Percentiles rank a stretch among this genome's conserved stretches.
These are phyloP conservation scores for Bagarius yarrelli DNA, from an alignment of 2,113 vertebrate genomes.

Conservation along the genomic window DNA sequence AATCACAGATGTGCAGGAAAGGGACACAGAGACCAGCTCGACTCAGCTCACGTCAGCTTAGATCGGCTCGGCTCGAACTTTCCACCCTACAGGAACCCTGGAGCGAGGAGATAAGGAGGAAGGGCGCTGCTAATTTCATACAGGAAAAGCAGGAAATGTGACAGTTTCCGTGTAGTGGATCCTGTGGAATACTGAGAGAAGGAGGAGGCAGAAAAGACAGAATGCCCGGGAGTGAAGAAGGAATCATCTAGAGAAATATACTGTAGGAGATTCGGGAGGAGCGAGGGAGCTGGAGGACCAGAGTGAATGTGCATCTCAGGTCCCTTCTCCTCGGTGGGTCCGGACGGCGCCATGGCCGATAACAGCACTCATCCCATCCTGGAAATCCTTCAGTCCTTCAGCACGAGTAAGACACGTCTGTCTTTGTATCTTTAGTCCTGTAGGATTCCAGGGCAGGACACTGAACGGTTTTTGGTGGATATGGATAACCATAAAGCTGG, in stretches of 20 bases:
- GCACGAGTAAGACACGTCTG: constrained; percentile 70
- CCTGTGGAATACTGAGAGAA: constrained; percentile 59
- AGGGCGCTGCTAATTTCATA: constrained; percentile 84
- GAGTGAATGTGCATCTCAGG: constrained; percentile 50
- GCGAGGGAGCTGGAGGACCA: constrained; percentile 42
- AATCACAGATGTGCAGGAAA: constrained; percentile 74
- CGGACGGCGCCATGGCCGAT: constrained; percentile 81
- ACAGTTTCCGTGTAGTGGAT: constrained; percentile 79
- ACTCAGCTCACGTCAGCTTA: constrained; percentile 36
- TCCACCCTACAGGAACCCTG: constrained; percentile 82
- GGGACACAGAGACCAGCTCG: constrained; percentile 67
- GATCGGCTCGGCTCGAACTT: neutral
- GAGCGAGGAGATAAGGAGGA: constrained; percentile 87
- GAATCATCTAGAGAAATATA: constrained; percentile 56
- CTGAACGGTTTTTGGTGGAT: neutral
- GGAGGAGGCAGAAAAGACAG: constrained; percentile 42
- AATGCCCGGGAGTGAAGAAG: constrained; percentile 38
- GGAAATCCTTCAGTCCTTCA: constrained; percentile 70
- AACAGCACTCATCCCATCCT: constrained; percentile 72
- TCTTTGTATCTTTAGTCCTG: constrained; percentile 14
- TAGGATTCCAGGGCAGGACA: neutral
- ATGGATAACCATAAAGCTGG: constrained; percentile 18
- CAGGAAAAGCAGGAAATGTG: constrained; percentile 91
- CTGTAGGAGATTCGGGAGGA: constrained; percentile 54
- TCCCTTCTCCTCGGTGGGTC: constrained; percentile 51